These are phyloP conservation scores for Cepaea hortensis DNA, from an alignment of 2,888 invertebrate genomes.

Conservation along the genomic window DNA sequence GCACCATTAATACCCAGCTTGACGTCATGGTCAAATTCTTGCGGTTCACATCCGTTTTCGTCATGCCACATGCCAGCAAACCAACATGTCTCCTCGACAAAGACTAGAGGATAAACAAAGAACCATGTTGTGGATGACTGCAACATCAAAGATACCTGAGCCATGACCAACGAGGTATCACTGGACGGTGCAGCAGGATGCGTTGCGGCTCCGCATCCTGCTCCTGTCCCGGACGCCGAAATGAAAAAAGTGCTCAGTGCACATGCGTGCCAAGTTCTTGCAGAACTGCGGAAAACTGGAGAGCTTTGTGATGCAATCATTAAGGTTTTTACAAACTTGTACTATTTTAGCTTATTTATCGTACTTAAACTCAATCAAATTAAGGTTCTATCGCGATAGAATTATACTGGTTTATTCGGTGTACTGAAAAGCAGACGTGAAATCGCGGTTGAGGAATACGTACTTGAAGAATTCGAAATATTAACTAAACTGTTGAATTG, in stretches of 20 bases:
- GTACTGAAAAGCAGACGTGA: too few relatives aligned
- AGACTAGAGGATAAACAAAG: slow-evolving; percentile 20
- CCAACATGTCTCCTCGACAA: slow-evolving; percentile 42
- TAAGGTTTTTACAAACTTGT: slow-evolving; percentile 74
- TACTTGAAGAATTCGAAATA: too few relatives aligned
- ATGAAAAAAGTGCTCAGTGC: slow-evolving; percentile 85
- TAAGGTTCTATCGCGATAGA: background rate
- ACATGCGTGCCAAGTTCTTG: slow-evolving; percentile 89
- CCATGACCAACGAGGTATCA: slow-evolving; percentile 43
- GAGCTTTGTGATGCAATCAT: slow-evolving; percentile 91
- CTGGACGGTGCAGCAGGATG: slow-evolving; percentile 44
- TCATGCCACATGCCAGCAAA: slow-evolving; percentile 39
- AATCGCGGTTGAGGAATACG: too few relatives aligned
- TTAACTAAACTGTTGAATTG: too few relatives aligned
- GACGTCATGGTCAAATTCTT: slow-evolving; percentile 23
- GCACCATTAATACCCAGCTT: background rate
- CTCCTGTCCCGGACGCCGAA: slow-evolving; percentile 38
- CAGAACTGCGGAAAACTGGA: slow-evolving; percentile 87
- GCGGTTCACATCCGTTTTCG: slow-evolving; percentile 39
- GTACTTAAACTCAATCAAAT: background rate
- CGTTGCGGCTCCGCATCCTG: slow-evolving; percentile 38
- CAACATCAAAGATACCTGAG: slow-evolving; percentile 39
- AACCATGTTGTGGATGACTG: slow-evolving; percentile 33
- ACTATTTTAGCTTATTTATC: background rate
- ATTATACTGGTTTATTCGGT: too few relatives aligned